A percentile compares a stretch with the other conserved stretches of the same genome.
Evolutionary conservation across 2,888 invertebrate genomes (phyloP).

Genomic region (Prosapia bicincta): DNA sequence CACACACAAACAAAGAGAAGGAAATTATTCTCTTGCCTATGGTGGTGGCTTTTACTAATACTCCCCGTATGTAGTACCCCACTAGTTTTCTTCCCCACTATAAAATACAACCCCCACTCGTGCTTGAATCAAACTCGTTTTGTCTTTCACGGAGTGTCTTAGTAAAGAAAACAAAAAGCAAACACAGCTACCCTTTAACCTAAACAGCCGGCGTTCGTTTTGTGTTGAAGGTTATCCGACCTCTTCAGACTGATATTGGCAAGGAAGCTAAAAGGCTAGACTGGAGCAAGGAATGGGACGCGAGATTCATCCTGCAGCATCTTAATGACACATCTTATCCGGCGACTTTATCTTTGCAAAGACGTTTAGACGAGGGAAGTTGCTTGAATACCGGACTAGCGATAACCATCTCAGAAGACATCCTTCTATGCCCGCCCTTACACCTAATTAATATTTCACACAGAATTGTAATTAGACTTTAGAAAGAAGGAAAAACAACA

Average conservation of each 20-base stretch:
- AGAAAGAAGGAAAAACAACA: no score
- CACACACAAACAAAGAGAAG: no score
- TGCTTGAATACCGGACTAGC: neutral
- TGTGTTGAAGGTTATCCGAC: neutral
- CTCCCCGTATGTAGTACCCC: no score
- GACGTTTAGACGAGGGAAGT: neutral
- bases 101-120: no score
- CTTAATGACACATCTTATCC: constrained; percentile 2
- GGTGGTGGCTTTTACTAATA: no score
- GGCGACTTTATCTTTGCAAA: neutral
- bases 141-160: no score
- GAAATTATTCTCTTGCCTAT: no score
- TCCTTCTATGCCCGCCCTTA: neutral
- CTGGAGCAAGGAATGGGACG: neutral
- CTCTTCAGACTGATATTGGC: neutral
- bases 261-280: neutral
- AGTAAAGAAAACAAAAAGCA: no score
- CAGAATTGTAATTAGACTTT: neutral
- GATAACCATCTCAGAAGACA: neutral
- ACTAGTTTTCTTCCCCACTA: no score
- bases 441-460: neutral
- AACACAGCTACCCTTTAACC: neutral
- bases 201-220: neutral
- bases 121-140: no score
- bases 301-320: neutral